These are phyloP conservation scores for Echiichthys vipera DNA, from an alignment of 2,797 vertebrate species.

Conservation along the genomic window DNA sequence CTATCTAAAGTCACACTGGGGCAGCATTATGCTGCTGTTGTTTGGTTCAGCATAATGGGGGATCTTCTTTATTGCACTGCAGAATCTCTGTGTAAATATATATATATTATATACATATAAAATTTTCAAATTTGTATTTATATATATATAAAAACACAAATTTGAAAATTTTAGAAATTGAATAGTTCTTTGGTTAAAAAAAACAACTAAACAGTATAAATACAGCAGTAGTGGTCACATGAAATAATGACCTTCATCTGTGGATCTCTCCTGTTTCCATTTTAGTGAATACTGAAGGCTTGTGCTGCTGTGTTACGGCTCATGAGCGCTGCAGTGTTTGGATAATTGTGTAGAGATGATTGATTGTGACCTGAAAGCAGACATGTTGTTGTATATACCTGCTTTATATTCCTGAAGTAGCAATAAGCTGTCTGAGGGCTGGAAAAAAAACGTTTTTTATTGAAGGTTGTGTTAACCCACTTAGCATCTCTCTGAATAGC, in stretches of 20 bases:
- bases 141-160: too few relatives aligned
- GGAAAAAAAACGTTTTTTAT: constrained; percentile 23
- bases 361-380: constrained; percentile 10
- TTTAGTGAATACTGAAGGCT: background rate
- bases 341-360: background rate
- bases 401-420: too few relatives aligned
- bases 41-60: too few relatives aligned
- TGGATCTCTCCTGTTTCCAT: background rate
- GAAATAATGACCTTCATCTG: background rate
- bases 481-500: constrained; percentile 16
- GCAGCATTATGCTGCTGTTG: too few relatives aligned
- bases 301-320: background rate
- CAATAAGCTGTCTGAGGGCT: background rate
- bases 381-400: too few relatives aligned
- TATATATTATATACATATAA: too few relatives aligned
- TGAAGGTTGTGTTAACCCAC: constrained; percentile 31
- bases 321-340: constrained; percentile 4
- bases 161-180: background rate
- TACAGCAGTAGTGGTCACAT: background rate
- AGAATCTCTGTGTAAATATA: too few relatives aligned
- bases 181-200: too few relatives aligned
- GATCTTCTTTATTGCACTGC: too few relatives aligned
- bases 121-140: too few relatives aligned
- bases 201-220: too few relatives aligned
- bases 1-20: too few relatives aligned